Evolutionary conservation across 2,113 vertebrate species (phyloP).

Genomic region (Vireo altiloquus): DNA sequence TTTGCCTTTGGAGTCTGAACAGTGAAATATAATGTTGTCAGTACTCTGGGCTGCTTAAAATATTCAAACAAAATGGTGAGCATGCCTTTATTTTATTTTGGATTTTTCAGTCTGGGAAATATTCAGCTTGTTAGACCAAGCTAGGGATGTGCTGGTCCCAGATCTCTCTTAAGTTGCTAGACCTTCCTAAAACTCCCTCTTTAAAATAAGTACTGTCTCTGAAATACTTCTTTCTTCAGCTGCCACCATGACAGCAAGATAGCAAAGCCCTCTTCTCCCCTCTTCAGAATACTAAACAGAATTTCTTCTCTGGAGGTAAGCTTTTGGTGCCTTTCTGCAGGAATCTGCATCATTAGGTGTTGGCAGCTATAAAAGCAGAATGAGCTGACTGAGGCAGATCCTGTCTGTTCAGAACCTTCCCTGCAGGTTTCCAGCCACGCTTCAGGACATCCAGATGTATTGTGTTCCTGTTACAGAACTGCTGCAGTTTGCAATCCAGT

Average conservation of each 20-base stretch:
- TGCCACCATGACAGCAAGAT: neutral
- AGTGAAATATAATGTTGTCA: neutral
- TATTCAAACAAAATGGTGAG: neutral
- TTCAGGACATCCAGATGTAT: neutral
- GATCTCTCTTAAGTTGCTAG: neutral
- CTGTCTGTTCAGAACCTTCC: neutral
- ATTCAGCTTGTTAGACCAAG: neutral
- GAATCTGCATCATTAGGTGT: neutral
- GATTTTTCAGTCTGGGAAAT: neutral
- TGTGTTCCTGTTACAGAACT: neutral
- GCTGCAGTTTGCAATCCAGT: neutral
- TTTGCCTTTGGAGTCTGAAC: neutral
- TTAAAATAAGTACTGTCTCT: neutral
- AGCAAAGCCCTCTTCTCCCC: neutral
- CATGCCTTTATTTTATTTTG: neutral
- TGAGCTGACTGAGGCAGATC: constrained; percentile 8
- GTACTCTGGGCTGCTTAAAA: neutral
- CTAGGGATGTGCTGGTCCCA: fast-evolving
- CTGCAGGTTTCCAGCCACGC: neutral
- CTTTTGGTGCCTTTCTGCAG: neutral
- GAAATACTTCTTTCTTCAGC: neutral
- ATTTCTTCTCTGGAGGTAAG: neutral
- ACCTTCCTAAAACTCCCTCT: neutral
- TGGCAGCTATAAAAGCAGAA: neutral
- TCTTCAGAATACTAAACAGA: neutral